Evolutionary conservation across 2,888 invertebrate species (phyloP), one percentile per base, ranked within the genome.

Genomic region (Tiphia femorata): DNA sequence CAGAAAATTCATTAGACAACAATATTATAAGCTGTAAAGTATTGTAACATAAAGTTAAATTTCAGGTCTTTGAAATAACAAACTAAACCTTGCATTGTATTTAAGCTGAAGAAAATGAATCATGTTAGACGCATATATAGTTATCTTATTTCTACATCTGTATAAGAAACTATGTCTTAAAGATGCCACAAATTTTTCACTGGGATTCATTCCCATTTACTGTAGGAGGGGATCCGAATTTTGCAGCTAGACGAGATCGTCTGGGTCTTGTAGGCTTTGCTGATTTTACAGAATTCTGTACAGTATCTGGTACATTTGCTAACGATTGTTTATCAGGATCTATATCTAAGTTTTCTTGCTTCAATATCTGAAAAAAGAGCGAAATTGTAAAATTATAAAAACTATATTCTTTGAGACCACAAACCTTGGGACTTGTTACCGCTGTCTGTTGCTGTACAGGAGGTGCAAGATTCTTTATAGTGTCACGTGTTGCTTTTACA

Each of bases 161-260:
- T 50, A 35, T 30, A 49, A 46, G 38, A 40, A 29, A 17, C 27
- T 25, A 25, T 12, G 10, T 17, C 19, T 7, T 44, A 42, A 6
- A 23, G 25, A 20, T 21, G 35, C 57, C 49, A 30, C 23, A 14
- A 42, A 58, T 23, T 23, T 29, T 58, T 72, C 68, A 72, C 62
- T 78, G 60, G 2, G 57, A 58, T 30, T 67, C 69, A 21, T 55
- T 63, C 2, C 77, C 77, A 27, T 79, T 79, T 0, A 64, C 48
- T 16, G 73, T 25, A 7, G 75, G 64, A 40, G 71, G 64, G 12
- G 75, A 62, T 21, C 73, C 72, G 52, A 84, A 84, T 49, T 82
- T 84, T 0, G 84, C 84, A n/a, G 84, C 84, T 2, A 84, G 75
- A 8, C 84, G 78, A 3, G 84, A 82, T 50, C 76, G 77, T 52